These are phyloP conservation scores for Dolomedes plantarius DNA, from an alignment of 2,888 invertebrate species.

Conservation along the genomic window DNA sequence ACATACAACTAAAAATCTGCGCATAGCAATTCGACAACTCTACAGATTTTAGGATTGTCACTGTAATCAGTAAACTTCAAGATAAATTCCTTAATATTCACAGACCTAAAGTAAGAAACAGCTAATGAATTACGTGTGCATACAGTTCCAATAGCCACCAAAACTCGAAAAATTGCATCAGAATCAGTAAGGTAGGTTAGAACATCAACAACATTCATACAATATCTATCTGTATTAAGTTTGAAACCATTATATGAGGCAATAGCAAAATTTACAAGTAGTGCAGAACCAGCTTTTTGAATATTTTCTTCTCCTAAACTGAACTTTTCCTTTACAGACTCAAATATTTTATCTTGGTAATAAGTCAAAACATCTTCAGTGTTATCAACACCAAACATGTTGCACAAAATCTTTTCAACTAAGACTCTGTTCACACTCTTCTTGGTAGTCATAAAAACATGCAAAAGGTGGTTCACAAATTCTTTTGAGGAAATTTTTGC, in stretches of 20 bases:
- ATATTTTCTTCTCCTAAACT: constrained; percentile 76
- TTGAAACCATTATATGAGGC: constrained; percentile 72
- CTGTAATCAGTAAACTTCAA: background rate
- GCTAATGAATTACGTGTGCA: constrained; percentile 21
- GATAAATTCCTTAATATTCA: constrained; percentile 15
- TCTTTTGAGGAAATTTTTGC: constrained; percentile 77
- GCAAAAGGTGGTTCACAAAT: constrained; percentile 75
- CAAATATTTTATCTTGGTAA: constrained; percentile 73
- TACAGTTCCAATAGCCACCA: constrained; percentile 87
- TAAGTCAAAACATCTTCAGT: constrained; percentile 74
- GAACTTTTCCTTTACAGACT: constrained; percentile 73
- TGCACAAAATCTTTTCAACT: constrained; percentile 86
- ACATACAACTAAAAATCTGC: background rate
- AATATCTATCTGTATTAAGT: constrained; percentile 53
- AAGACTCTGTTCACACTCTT: constrained; percentile 85
- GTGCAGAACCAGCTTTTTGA: constrained; percentile 86
- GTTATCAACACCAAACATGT: constrained; percentile 84
- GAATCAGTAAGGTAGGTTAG: constrained; percentile 80
- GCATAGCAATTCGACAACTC: background rate
- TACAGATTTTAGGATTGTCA: background rate
- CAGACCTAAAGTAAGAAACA: constrained; percentile 25
- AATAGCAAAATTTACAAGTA: constrained; percentile 85
- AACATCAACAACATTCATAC: constrained; percentile 51
- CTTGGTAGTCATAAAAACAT: constrained; percentile 24
- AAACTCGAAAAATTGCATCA: constrained; percentile 85